Base-by-base conservation (phyloP, 2,113 vertebrate species). In the Callorhinus ursinus region DNA sequence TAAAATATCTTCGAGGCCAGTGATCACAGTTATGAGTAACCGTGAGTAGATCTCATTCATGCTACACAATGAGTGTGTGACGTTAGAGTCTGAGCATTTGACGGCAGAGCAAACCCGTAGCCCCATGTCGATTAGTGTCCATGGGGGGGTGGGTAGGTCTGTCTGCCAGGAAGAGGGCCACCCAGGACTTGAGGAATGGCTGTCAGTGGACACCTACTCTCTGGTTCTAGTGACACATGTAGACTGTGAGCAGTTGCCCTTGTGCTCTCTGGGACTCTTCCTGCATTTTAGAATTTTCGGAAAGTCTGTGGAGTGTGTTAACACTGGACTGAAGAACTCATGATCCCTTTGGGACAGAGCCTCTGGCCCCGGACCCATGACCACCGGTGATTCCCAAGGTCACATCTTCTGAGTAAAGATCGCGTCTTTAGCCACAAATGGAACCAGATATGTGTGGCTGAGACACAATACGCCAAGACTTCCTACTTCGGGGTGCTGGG, bases 101-200 rank as follows among this genome's bases (percentile, higher is more conserved):
- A 0, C 0, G 1, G 5, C 9, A 1, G 42, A 16, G n/a, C 42
- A 42, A 5, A 1, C 2, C 21, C 1, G 0, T 5, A 16, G 15
- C 18, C 39, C 69, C 3, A 2, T 0, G 0, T 0, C 4, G 3
- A 6, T 26, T 3, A 0, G 4, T 3, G 4, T 59, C 57, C 28
- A 1, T 22, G 8, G 1, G 1, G 67, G 13, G 42, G 4, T 36
- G 36, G 7, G 2, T 11, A 10, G 12, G n/a, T 42, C 61, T 14
- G 9, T 5, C 14, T 9, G 15, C n/a, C 14, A 0, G 55, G 69
- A 26, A n/a, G 69, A 59, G 63, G 5, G 0, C 2, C 3, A 3
- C 9, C 24, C 14, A 0, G 3, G 36, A 2, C 10, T 0, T 26
- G 59, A 63, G 26, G 46, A 36, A 6, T 0, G 0, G 12, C 6